Conservation (phyloP, 2,113 vertebrate genomes). For the Datnioides undecimradiatus region DNA sequence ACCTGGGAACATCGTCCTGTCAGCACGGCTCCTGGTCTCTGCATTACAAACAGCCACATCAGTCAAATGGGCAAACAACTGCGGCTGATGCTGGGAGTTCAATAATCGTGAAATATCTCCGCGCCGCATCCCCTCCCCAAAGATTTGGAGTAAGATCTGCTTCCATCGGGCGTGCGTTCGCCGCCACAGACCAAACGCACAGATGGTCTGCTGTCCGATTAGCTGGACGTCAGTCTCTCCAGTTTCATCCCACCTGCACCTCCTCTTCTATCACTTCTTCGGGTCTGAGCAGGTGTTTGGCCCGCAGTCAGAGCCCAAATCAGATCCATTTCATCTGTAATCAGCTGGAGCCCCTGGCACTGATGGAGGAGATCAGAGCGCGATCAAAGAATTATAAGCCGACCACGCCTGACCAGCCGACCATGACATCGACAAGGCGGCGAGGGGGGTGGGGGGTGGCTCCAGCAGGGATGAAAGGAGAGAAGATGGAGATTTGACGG, state of each 20-base stretch:
- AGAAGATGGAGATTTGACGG: constrained; percentile 64
- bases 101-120: neutral
- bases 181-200: constrained; percentile 22
- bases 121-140: neutral
- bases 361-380: constrained; percentile 77
- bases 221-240: constrained; percentile 30
- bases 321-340: constrained; percentile 82
- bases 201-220: constrained; percentile 53
- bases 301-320: constrained; percentile 72
- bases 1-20: too few species aligned
- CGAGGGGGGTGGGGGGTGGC: neutral
- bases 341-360: constrained; percentile 77
- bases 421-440: constrained; percentile 62
- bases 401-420: constrained; percentile 72
- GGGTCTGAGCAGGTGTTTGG: constrained; percentile 79
- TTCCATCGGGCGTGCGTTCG: neutral
- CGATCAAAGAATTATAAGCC: constrained; percentile 76
- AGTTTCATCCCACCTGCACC: constrained; percentile 51
- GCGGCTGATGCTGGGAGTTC: neutral
- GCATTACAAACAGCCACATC: neutral
- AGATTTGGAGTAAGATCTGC: neutral
- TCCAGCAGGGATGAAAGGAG: constrained; percentile 71
- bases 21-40: neutral
- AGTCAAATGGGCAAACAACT: neutral
- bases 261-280: constrained; percentile 48